Evolutionary conservation across 1,140 invertebrate species (phyloP).

Genomic region (Achroia grisella): DNA sequence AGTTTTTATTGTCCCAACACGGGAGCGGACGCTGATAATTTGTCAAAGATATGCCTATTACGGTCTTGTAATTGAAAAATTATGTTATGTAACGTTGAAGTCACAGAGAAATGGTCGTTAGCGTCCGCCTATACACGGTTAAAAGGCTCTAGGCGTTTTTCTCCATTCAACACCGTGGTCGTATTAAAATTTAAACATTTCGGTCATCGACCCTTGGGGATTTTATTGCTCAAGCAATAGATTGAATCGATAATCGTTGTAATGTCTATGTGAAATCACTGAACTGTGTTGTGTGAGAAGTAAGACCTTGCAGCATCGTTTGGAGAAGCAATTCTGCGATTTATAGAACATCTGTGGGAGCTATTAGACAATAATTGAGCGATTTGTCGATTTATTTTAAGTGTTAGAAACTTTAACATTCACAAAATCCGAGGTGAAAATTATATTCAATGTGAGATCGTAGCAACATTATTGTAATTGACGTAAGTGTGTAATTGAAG

Average conservation of each 20-base stretch:
- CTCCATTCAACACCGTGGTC: conserved; percentile 46
- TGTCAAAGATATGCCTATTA: conserved; percentile 46
- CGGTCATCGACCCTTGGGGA: conserved; percentile 41
- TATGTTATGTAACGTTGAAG: conserved; percentile 47
- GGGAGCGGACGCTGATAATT: conserved; percentile 29
- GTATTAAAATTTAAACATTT: conserved; percentile 35
- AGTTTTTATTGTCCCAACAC: conserved; percentile 27
- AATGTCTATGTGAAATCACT: conserved; percentile 56
- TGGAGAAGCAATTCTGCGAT: conserved; percentile 25
- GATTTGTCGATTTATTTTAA: conserved; percentile 24
- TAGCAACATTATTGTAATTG: conserved; percentile 3
- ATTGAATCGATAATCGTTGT: conserved; percentile 56
- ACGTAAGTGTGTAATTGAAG: background rate
- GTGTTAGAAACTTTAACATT: conserved; percentile 23
- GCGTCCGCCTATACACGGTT: conserved; percentile 34
- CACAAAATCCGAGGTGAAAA: conserved; percentile 1
- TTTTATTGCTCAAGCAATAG: conserved; percentile 56
- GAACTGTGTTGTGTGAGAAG: conserved; percentile 39
- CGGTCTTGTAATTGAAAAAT: conserved; percentile 49
- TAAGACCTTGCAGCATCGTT: conserved; percentile 26
- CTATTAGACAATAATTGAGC: conserved; percentile 34
- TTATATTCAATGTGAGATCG: background rate
- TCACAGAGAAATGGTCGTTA: conserved; percentile 51
- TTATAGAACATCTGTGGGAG: conserved; percentile 30
- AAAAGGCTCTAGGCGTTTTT: conserved; percentile 52